Conservation (phyloP, 2,888 invertebrate genomes). For the Kryphioiulus occultus region DNA sequence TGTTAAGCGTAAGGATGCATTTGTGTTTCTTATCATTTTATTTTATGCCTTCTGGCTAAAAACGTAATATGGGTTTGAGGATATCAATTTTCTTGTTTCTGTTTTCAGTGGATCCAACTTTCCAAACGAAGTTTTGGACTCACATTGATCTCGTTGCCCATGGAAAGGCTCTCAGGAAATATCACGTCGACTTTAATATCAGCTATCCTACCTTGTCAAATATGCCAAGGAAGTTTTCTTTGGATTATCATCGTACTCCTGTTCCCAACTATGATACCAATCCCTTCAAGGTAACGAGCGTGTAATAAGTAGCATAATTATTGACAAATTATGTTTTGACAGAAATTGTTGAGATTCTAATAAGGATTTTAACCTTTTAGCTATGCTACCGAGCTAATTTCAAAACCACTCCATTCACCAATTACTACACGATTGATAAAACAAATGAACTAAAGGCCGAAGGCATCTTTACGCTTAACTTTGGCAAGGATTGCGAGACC, state of each 20-base stretch:
- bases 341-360: neutral
- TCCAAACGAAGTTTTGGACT: neutral
- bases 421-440: slow-evolving; percentile 41
- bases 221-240: slow-evolving; percentile 42
- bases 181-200: slow-evolving; percentile 47
- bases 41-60: neutral
- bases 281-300: slow-evolving; percentile 49
- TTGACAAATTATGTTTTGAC: neutral
- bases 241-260: slow-evolving; percentile 51
- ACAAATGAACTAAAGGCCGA: slow-evolving; percentile 47
- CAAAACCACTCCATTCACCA: neutral
- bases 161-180: slow-evolving; percentile 50
- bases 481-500: slow-evolving; percentile 50
- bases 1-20: neutral
- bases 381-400: slow-evolving; percentile 45
- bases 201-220: neutral
- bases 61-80: too few species aligned
- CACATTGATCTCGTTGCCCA: slow-evolving; percentile 49
- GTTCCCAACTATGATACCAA: slow-evolving; percentile 53
- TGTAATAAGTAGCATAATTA: neutral
- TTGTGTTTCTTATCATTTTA: neutral
- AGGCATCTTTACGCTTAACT: slow-evolving; percentile 34
- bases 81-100: neutral
- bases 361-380: slow-evolving; percentile 43
- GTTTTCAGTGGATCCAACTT: slow-evolving; percentile 46